phyloP scores from a whole-genome alignment of 2,888 invertebrate genomes.

The Cistogaster globosa region DNA sequence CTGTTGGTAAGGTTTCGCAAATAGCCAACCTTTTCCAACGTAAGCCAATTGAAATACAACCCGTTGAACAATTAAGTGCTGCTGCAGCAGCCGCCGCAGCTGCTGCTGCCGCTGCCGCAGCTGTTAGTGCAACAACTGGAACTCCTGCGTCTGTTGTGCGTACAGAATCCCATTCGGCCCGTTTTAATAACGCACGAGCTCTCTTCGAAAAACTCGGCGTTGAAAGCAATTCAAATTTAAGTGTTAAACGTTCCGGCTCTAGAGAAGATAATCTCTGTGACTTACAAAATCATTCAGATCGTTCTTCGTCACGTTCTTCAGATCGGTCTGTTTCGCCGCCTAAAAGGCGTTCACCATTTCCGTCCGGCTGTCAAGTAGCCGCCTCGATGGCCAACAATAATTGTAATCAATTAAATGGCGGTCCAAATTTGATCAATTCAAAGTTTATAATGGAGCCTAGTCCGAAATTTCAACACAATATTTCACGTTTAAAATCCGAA shows the following conservation, averaged over 20 bases:
- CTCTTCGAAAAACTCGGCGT: slow-evolving; percentile 92
- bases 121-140: slow-evolving; percentile 73
- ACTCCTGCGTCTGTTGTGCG: slow-evolving; percentile 89
- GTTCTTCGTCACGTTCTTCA: slow-evolving; percentile 80
- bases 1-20: slow-evolving; percentile 93
- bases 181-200: slow-evolving; percentile 95
- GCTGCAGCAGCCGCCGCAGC: slow-evolving; percentile 81
- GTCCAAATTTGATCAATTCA: slow-evolving; percentile 78
- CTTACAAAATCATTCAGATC: slow-evolving; percentile 79
- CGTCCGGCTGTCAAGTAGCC: slow-evolving; percentile 78
- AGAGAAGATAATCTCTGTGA: slow-evolving; percentile 83
- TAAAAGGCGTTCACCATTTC: slow-evolving; percentile 81
- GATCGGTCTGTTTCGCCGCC: slow-evolving; percentile 83
- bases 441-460: slow-evolving; percentile 80
- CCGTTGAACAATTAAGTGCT: slow-evolving; percentile 80
- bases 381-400: slow-evolving; percentile 79
- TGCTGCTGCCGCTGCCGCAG: slow-evolving; percentile 77
- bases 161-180: slow-evolving; percentile 94
- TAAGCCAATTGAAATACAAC: slow-evolving; percentile 85
- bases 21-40: slow-evolving; percentile 95
- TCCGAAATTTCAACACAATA: slow-evolving; percentile 81
- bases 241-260: slow-evolving; percentile 81
- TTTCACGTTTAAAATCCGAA: slow-evolving; percentile 85
- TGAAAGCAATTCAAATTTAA: slow-evolving; percentile 86
- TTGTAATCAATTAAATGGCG: slow-evolving; percentile 81